Conservation (phyloP, 2,113 vertebrate species). For the Eulemur macaco region DNA sequence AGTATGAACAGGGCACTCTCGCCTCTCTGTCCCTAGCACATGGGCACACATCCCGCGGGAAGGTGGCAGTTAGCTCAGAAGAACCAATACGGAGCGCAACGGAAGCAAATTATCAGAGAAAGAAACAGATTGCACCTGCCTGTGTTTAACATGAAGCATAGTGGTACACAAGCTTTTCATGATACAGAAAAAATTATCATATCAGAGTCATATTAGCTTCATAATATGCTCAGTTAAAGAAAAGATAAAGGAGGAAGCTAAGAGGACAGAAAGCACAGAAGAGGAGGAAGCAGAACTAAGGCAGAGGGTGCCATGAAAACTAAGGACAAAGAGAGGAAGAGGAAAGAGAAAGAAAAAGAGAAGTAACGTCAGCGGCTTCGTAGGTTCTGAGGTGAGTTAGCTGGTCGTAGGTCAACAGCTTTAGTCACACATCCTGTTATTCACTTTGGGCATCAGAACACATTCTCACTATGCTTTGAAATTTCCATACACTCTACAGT, state of each 20-base stretch:
- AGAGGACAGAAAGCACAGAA: not conserved
- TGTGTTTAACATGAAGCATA: not conserved
- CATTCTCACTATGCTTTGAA: slow-evolving; percentile 51
- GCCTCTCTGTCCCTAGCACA: not conserved
- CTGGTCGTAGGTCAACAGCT: not conserved
- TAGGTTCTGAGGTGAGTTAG: slow-evolving; percentile 19
- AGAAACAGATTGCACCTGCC: not conserved
- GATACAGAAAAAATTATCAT: not conserved
- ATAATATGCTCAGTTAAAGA: not conserved
- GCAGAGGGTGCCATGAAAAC: slow-evolving; percentile 2
- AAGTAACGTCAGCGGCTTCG: not conserved
- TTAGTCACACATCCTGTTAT: slow-evolving; percentile 77
- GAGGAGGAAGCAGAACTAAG: not conserved
- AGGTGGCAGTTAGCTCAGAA: not conserved
- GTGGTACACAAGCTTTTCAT: not conserved
- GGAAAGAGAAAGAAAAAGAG: slow-evolving; percentile 60
- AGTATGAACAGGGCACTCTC: too few species aligned
- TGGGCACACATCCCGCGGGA: too few species aligned
- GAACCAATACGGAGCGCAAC: not conserved
- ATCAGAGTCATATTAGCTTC: not conserved
- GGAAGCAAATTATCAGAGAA: not conserved
- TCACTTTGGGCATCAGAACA: slow-evolving; percentile 37
- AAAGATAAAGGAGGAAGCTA: not conserved
- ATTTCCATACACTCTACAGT: slow-evolving; percentile 22
- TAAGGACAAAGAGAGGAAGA: slow-evolving; percentile 73